Evolutionary conservation across 64 coral and sea anemone species (phyloP).

Genomic region (Pachyseris speciosa): DNA sequence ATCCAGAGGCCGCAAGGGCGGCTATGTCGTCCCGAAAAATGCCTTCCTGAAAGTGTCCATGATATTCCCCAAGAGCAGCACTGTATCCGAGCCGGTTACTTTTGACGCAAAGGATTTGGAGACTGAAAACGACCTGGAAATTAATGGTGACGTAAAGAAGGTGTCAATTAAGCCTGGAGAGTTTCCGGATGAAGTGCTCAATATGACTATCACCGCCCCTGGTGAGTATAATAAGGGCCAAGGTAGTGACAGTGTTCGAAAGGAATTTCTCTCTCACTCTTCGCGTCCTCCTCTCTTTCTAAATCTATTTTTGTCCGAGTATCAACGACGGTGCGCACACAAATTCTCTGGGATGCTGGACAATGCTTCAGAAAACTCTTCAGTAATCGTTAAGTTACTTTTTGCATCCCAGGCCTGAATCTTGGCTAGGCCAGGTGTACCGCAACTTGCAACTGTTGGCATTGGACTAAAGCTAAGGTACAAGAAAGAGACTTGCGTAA

Average conservation of each 20-base stretch:
- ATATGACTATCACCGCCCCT: conserved; percentile 87
- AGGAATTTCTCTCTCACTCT: not conserved
- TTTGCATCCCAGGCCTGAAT: too few species aligned
- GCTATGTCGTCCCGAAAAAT: conserved; percentile 57
- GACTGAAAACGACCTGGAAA: conserved; percentile 63
- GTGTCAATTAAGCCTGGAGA: conserved; percentile 65
- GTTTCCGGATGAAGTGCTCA: conserved; percentile 58
- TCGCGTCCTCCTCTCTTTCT: too few species aligned
- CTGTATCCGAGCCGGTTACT: conserved; percentile 50
- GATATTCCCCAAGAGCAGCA: conserved; percentile 56
- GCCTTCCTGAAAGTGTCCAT: conserved; percentile 76
- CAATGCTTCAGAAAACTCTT: too few species aligned
- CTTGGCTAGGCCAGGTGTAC: too few species aligned
- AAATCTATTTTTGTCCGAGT: too few species aligned
- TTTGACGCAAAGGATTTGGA: conserved; percentile 83
- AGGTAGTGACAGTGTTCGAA: not conserved
- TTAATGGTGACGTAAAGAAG: conserved; percentile 69
- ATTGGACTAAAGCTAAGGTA: too few species aligned
- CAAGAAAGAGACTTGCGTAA: too few species aligned
- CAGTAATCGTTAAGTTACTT: too few species aligned
- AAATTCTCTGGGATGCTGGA: too few species aligned
- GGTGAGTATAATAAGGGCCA: conserved; percentile 16
- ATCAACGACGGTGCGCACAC: too few species aligned
- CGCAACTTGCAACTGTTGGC: too few species aligned
- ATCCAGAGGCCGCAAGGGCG: conserved; percentile 73